Percentiles rank a stretch among this genome's conserved stretches.
Conservation (phyloP, 2,113 vertebrate species). For the Eulacestoma nigropectus region DNA sequence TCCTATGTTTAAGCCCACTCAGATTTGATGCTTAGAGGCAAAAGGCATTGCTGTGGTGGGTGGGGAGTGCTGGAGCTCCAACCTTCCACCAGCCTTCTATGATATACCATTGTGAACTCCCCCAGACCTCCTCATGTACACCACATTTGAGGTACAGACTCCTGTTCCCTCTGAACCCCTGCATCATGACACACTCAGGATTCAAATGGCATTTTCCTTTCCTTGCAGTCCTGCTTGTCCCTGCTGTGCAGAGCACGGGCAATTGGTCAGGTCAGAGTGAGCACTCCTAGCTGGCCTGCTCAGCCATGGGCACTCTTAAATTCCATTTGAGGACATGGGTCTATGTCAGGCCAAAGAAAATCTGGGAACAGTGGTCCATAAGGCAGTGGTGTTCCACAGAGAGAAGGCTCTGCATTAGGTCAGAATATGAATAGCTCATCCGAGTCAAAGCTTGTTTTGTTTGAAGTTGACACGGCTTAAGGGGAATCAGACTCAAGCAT, state of each 20-base stretch:
- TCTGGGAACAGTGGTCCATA: fast-evolving
- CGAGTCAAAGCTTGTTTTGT: not conserved
- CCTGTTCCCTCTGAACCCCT: not conserved
- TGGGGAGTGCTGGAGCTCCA: not conserved
- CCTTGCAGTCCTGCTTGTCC: not conserved
- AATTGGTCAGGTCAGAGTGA: not conserved
- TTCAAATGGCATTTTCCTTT: not conserved
- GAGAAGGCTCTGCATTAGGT: not conserved
- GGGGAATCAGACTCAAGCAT: not conserved
- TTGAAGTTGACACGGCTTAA: not conserved
- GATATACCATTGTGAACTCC: fast-evolving
- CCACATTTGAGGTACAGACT: not conserved
- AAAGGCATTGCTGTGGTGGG: fast-evolving
- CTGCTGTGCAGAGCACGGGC: not conserved
- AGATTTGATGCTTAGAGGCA: not conserved
- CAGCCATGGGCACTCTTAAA: not conserved
- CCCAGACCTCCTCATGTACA: fast-evolving
- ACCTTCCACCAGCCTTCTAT: fast-evolving
- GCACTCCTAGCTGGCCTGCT: not conserved
- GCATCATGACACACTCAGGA: fast-evolving
- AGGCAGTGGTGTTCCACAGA: not conserved
- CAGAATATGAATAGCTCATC: not conserved
- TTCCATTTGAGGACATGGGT: not conserved
- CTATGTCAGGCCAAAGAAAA: not conserved
- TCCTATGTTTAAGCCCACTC: not conserved